These are phyloP conservation scores for Heliconius nattereri DNA, from an alignment of 1,140 invertebrate species.

Conservation along the genomic window DNA sequence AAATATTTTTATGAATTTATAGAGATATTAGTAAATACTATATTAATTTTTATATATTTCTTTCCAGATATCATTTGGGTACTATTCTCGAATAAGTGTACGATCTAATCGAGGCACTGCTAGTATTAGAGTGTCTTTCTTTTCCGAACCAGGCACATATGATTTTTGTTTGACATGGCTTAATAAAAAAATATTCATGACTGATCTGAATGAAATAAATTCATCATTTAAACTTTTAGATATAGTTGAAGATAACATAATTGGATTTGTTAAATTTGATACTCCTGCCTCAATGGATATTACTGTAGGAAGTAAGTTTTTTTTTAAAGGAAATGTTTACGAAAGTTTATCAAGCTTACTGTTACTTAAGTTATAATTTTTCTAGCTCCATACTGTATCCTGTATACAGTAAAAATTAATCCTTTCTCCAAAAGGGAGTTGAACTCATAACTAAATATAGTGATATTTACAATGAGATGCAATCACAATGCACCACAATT, in stretches of 20 bases:
- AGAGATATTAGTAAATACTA: not conserved
- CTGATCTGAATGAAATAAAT: conserved; percentile 27
- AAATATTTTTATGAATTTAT: not conserved
- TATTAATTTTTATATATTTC: not conserved
- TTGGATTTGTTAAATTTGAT: conserved; percentile 39
- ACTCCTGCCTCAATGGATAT: not conserved
- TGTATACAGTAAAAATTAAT: too few relatives aligned
- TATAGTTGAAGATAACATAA: conserved; percentile 26
- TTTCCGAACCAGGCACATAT: conserved; percentile 4
- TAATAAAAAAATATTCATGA: conserved; percentile 41
- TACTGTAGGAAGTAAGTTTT: not conserved
- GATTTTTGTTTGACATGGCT: conserved; percentile 50
- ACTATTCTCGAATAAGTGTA: not conserved
- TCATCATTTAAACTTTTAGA: conserved; percentile 27
- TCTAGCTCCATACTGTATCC: too few relatives aligned
- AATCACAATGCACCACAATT: too few relatives aligned
- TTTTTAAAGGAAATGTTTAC: not conserved
- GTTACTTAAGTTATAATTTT: too few relatives aligned
- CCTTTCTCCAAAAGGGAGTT: too few relatives aligned
- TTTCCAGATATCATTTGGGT: conserved; percentile 11
- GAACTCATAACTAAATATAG: too few relatives aligned
- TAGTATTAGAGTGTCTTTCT: not conserved
- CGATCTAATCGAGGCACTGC: not conserved
- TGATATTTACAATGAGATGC: too few relatives aligned
- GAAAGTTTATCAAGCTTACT: too few relatives aligned